These are phyloP conservation scores for Petrophora chlorosata DNA, from an alignment of 2,888 invertebrate genomes.

Conservation along the genomic window DNA sequence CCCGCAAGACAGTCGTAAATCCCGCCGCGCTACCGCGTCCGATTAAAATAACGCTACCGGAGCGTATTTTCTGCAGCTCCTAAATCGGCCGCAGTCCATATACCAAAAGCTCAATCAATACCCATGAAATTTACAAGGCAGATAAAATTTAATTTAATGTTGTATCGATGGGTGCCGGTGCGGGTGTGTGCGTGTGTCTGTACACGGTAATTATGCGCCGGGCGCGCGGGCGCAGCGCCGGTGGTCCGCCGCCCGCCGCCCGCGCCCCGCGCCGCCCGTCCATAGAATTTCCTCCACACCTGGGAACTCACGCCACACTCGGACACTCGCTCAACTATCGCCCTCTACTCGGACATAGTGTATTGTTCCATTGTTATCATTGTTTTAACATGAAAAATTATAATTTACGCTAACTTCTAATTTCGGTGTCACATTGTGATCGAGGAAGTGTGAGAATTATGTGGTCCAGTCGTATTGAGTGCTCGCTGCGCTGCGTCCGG, in stretches of 20 bases:
- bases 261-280: slow-evolving; percentile 45
- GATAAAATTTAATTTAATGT: slow-evolving; percentile 79
- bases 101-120: slow-evolving; percentile 72
- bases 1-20: slow-evolving; percentile 46
- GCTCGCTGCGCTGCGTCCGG: slow-evolving; percentile 34
- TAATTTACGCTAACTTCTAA: slow-evolving; percentile 43
- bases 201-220: slow-evolving; percentile 81
- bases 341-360: slow-evolving; percentile 51
- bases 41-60: slow-evolving; percentile 70
- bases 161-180: slow-evolving; percentile 66
- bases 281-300: slow-evolving; percentile 59
- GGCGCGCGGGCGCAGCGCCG: slow-evolving; percentile 78
- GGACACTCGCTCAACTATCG: slow-evolving; percentile 59
- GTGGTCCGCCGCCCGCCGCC: slow-evolving; percentile 66
- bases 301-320: slow-evolving; percentile 62
- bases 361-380: slow-evolving; percentile 49
- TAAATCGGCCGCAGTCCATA: slow-evolving; percentile 44
- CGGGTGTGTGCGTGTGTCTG: slow-evolving; percentile 64
- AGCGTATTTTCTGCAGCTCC: slow-evolving; percentile 42
- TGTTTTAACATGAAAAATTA: slow-evolving; percentile 40
- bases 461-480: slow-evolving; percentile 31
- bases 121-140: slow-evolving; percentile 78
- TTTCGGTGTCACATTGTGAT: slow-evolving; percentile 37
- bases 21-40: slow-evolving; percentile 53
- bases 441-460: slow-evolving; percentile 65